phyloP scores from a whole-genome alignment of 1,140 invertebrate genomes.

The Aphaenogaster rudis region DNA sequence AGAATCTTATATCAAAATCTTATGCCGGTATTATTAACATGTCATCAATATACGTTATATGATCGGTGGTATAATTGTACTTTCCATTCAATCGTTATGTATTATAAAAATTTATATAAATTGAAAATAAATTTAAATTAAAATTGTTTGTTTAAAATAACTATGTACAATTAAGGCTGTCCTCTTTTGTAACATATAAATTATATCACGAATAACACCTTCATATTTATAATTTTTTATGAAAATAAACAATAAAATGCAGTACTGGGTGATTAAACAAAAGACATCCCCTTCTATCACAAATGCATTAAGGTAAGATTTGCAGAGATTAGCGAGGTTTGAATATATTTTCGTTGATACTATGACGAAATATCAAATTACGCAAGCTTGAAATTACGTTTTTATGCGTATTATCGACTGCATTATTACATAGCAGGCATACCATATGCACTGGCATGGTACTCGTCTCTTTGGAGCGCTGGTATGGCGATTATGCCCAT shows the following conservation, averaged over 20 bases:
- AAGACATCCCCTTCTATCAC: neutral
- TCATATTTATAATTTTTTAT: neutral
- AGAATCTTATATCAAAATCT: neutral
- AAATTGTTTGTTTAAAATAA: neutral
- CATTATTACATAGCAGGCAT: slow-evolving; percentile 54
- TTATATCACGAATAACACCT: neutral
- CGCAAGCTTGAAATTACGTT: slow-evolving; percentile 25
- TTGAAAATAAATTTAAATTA: slow-evolving; percentile 12
- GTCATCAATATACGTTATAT: neutral
- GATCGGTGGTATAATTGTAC: neutral
- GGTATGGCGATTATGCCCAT: slow-evolving; percentile 51
- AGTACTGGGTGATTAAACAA: neutral
- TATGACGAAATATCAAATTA: slow-evolving; percentile 22
- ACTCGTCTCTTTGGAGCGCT: slow-evolving; percentile 52
- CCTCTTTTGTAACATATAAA: neutral
- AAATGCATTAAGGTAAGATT: slow-evolving; percentile 55
- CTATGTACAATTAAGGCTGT: neutral
- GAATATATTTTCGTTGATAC: neutral
- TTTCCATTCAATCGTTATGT: neutral
- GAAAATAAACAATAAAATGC: neutral
- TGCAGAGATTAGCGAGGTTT: slow-evolving; percentile 33
- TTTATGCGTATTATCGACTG: slow-evolving; percentile 53
- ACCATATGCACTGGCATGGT: slow-evolving; percentile 44
- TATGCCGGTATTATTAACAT: neutral
- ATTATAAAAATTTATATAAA: neutral